Percentiles rank a stretch among this genome's conserved stretches.
Evolutionary conservation across 2,888 invertebrate species (phyloP).

Genomic region (Emmelina monodactyla): DNA sequence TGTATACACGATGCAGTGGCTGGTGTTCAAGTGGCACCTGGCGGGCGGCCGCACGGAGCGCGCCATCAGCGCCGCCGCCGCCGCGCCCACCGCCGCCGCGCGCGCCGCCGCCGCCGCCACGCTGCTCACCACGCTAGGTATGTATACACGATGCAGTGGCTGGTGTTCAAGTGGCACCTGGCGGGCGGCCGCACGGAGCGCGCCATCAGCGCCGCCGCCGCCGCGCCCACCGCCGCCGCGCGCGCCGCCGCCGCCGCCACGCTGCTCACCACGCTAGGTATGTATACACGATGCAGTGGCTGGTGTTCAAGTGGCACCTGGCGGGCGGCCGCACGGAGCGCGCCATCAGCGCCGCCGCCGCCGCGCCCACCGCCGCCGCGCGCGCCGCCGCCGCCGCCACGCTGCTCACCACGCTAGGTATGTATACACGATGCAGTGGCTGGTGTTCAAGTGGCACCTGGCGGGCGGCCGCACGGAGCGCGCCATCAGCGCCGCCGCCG

Average conservation of each 20-base stretch:
- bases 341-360: slow-evolving; percentile 49
- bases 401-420: slow-evolving; percentile 52
- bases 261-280: slow-evolving; percentile 52
- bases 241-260: slow-evolving; percentile 53
- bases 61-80: no score
- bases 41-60: no score
- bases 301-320: slow-evolving; percentile 61
- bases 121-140: slow-evolving; percentile 48
- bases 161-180: slow-evolving; percentile 61
- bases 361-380: slow-evolving; percentile 47
- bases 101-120: no score
- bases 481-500: slow-evolving; percentile 47
- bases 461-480: slow-evolving; percentile 52
- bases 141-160: no score
- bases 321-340: slow-evolving; percentile 48
- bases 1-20: no score
- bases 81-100: no score
- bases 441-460: slow-evolving; percentile 48
- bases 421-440: slow-evolving; percentile 58
- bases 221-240: slow-evolving; percentile 47
- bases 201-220: slow-evolving; percentile 49
- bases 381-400: slow-evolving; percentile 53
- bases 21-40: no score
- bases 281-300: no score
- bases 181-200: slow-evolving; percentile 48